Evolutionary conservation across 2,888 invertebrate species (phyloP).

Genomic region (Athalia cordata): DNA sequence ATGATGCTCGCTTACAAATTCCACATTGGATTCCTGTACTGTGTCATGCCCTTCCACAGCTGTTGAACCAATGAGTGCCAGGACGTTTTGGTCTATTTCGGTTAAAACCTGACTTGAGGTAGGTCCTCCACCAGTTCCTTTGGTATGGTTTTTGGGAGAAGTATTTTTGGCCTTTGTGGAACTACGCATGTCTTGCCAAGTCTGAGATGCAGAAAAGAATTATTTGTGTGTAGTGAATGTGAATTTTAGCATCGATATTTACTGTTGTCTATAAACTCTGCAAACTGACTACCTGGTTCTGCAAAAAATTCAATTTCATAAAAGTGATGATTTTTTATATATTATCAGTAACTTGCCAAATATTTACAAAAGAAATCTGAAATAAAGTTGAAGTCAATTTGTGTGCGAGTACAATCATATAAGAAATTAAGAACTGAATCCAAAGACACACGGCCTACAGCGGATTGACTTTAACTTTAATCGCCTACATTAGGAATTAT

Average conservation of each 20-base stretch:
- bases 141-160: neutral
- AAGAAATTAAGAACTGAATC: too few relatives aligned
- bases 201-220: neutral
- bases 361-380: too few relatives aligned
- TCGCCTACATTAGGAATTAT: too few relatives aligned
- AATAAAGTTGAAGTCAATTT: too few relatives aligned
- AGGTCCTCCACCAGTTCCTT: conserved; percentile 13
- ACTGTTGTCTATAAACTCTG: neutral
- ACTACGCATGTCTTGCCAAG: conserved; percentile 7
- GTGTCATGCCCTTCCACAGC: conserved; percentile 5
- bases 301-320: too few relatives aligned
- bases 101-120: conserved; percentile 3
- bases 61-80: neutral
- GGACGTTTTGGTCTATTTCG: conserved; percentile 4
- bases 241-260: neutral
- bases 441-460: too few relatives aligned
- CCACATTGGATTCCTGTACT: neutral
- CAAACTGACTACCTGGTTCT: neutral
- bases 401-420: too few relatives aligned
- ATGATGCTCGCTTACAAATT: conserved; percentile 13
- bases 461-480: too few relatives aligned
- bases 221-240: neutral
- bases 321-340: too few relatives aligned
- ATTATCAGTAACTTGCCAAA: too few relatives aligned
- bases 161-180: conserved; percentile 11